Evolutionary conservation across 2,113 vertebrate genomes (phyloP), one percentile per base, ranked within the genome.

Genomic region (Stigmatopora argus): DNA sequence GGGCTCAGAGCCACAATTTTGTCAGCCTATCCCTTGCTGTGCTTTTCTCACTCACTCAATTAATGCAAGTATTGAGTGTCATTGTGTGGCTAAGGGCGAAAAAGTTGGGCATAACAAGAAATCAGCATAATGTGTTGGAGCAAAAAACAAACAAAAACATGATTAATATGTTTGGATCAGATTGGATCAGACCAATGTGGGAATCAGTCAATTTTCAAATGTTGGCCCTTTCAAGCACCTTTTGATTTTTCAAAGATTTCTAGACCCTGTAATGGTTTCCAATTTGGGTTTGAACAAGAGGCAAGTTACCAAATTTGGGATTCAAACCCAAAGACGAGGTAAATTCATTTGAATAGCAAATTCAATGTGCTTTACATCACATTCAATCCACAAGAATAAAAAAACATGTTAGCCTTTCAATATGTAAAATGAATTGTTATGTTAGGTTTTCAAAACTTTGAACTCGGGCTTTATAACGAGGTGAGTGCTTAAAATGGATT

Each of bases 111-210:
- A 47, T 41, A 17, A 21, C n/a, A 74, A 56, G 14, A 51, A 35
- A 52, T 60, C 18, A 57, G 59, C 51, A 67, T 18, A 57, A 58
- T 62, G 21, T 48, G 18, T 41, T 35, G 0, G 41, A 38, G 56
- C 48, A 51, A 34, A 57, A 57, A 41, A 41, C 3, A 38, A 38
- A 38, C 3, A 38, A 41, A 18, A 18, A 11, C 60, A 46, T 2
- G 3, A 10, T 67, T 63, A 48, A 71, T 79, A 41, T 64, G 45
- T 23, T 48, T 58, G 56, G 9, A 60, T 38, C 63, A 60, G 52
- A 61, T 8, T 4, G 34, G n/a, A n/a, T n/a, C 23, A 26, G 5
- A 52, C 31, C 45, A 45, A 49, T 53, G 41, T 38, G 47, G 19
- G 38, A 72, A 34, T 26, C 56, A 57, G 1, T 64, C 21, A 67